Evolutionary conservation across 2,113 vertebrate genomes (phyloP).

Genomic region (Sorex fumeus): DNA sequence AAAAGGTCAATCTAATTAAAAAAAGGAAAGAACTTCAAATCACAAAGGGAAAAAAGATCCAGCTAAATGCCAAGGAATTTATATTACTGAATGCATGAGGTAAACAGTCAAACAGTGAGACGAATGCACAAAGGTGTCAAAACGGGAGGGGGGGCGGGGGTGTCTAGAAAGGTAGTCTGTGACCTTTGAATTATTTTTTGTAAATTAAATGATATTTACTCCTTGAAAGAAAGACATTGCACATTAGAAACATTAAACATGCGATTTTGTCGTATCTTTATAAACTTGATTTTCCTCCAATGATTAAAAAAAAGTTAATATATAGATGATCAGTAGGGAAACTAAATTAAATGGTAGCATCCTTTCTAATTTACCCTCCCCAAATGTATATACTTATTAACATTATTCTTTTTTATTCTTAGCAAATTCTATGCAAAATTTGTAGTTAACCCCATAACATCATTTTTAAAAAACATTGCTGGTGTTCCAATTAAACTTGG

Average conservation of each 20-base stretch:
- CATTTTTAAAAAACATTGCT: not conserved
- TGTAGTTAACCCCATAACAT: not conserved
- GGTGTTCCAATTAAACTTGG: too few species aligned
- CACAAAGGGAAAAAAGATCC: constrained; percentile 77
- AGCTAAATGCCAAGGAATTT: constrained; percentile 87
- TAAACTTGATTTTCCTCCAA: constrained; percentile 61
- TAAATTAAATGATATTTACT: constrained; percentile 82
- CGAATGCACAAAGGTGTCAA: constrained; percentile 85
- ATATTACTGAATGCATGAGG: constrained; percentile 81
- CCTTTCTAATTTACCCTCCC: constrained; percentile 63
- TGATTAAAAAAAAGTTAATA: constrained; percentile 69
- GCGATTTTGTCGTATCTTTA: constrained; percentile 65
- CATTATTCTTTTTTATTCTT: constrained; percentile 78
- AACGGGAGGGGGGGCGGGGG: constrained; percentile 15
- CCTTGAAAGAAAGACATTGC: constrained; percentile 70
- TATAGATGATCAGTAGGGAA: constrained; percentile 67
- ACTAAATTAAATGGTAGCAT: constrained; percentile 72
- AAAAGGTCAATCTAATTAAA: constrained; percentile 92
- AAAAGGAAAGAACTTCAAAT: constrained; percentile 85
- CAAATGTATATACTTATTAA: constrained; percentile 64
- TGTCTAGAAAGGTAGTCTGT: constrained; percentile 60
- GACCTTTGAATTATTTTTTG: constrained; percentile 86
- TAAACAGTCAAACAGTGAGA: constrained; percentile 86
- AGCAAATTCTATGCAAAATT: constrained; percentile 70
- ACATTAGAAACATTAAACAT: constrained; percentile 77